Base-by-base conservation (phyloP, 2,888 invertebrate genomes). In the Linnaemya tessellans region DNA sequence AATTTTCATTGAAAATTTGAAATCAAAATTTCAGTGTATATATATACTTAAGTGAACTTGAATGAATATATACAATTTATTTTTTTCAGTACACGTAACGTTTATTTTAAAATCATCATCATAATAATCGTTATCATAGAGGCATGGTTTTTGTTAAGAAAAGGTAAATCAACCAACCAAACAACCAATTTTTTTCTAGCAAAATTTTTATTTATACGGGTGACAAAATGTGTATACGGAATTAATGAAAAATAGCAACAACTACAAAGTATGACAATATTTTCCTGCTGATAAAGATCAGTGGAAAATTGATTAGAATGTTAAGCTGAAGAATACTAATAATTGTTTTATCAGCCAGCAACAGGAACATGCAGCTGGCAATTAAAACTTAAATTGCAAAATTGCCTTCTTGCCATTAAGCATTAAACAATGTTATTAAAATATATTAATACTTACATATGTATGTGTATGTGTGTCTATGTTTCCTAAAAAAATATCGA, bases 241-340 rank as follows among this genome's bases (percentile, higher is more conserved):
- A 54, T 82, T 70, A 71, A 62, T 62, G 62, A 70, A 64, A 71
- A 71, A 60, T 70, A 78, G 60, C 51, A 41, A 68, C 64, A 49
- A 38, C 10, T 18, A 71, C 46, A n/a, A n/a, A n/a, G n/a, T 67
- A 67, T 67, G 43, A 54, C 60, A 81, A 70, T 46, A 75, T 49
- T 77, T 71, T 51, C 41, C 38, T 30, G 56, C 20, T 65, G 77
- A 82, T 82, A 77, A 62, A 58, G 64, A 82, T 82, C 82, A 58
- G 77, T 65, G 71, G 77, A 77, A 82, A 82, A 82, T 82, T 82
- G 71, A 71, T 82, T 75, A 70, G 81, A 70, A 74, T 22, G 68
- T 56, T 62, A 62, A 62, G 43, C 70, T 25, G 49, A 58, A 22
- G 13, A 56, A 11, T 62, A 54, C 13, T 71, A 35, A 38, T 64